phyloP scores from a whole-genome alignment of 2,888 invertebrate species.

The Cataglyphis cursor region DNA sequence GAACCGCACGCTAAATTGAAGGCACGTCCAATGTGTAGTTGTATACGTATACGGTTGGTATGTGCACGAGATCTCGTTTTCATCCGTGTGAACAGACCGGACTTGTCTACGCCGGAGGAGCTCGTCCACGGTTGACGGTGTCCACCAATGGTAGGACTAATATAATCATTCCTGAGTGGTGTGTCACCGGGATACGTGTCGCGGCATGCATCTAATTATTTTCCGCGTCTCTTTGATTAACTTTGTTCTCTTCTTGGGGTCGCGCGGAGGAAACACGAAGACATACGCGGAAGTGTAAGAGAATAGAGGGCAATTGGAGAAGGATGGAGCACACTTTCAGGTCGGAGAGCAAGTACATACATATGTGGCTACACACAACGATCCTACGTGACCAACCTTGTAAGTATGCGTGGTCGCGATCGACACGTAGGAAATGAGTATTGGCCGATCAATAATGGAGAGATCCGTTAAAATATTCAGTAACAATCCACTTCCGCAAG shows the following conservation, averaged over 20 bases:
- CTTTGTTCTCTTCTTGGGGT: conserved; percentile 74
- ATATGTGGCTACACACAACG: conserved; percentile 67
- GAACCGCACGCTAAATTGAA: conserved; percentile 71
- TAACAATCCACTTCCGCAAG: conserved; percentile 57
- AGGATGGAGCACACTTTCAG: conserved; percentile 48
- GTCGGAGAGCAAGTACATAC: conserved; percentile 70
- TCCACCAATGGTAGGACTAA: conserved; percentile 75
- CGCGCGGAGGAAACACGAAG: conserved; percentile 43
- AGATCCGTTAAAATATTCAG: conserved; percentile 65
- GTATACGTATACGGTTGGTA: not conserved
- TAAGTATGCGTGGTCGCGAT: conserved; percentile 70
- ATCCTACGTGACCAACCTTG: conserved; percentile 77
- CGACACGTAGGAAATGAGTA: conserved; percentile 66
- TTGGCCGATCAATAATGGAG: conserved; percentile 70
- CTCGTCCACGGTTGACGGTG: conserved; percentile 69
- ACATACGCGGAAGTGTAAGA: not conserved
- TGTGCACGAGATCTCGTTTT: not conserved
- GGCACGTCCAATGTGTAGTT: conserved; percentile 59
- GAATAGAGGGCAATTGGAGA: conserved; percentile 31
- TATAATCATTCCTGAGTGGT: conserved; percentile 83
- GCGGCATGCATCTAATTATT: conserved; percentile 75
- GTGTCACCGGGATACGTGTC: conserved; percentile 79
- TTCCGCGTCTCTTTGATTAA: conserved; percentile 73
- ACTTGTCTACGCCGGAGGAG: conserved; percentile 49
- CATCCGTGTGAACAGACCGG: conserved; percentile 32